Conservation (phyloP, 1,140 invertebrate genomes). For the Chlorops oryzae region DNA sequence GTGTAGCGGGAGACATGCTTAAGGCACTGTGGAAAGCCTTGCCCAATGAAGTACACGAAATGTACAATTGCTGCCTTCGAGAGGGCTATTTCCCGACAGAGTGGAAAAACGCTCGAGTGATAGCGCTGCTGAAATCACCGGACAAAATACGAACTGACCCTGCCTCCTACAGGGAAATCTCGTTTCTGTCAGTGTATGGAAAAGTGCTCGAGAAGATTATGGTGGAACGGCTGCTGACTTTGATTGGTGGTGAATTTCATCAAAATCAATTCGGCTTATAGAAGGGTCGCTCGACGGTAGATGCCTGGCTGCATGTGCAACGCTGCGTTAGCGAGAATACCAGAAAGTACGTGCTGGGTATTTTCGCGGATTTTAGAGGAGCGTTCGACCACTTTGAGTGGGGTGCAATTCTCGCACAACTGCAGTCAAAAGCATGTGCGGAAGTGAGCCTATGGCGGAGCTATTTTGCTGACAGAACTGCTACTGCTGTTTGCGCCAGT, state of each 20-base stretch:
- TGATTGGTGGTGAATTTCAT: background rate
- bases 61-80: background rate
- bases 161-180: slow-evolving; percentile 31
- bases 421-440: background rate
- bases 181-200: slow-evolving; percentile 23
- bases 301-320: no score
- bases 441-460: background rate
- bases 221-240: slow-evolving; percentile 7
- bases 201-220: slow-evolving; percentile 31
- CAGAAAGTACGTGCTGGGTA: background rate
- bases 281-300: no score
- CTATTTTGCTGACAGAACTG: no score
- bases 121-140: slow-evolving; percentile 23
- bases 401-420: background rate
- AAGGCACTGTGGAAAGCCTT: slow-evolving; percentile 5
- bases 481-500: no score
- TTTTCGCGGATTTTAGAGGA: no score
- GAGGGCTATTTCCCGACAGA: background rate
- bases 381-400: background rate
- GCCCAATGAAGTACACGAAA: background rate
- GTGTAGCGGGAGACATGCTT: slow-evolving; percentile 3
- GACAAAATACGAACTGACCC: slow-evolving; percentile 1
- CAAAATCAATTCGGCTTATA: slow-evolving; percentile 6
- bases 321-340: no score
- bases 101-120: slow-evolving; percentile 23